Percentiles rank a stretch among this genome's conserved stretches.
phyloP scores from a whole-genome alignment of 1,140 invertebrate genomes.

The Ceratosolen fusciceps region DNA sequence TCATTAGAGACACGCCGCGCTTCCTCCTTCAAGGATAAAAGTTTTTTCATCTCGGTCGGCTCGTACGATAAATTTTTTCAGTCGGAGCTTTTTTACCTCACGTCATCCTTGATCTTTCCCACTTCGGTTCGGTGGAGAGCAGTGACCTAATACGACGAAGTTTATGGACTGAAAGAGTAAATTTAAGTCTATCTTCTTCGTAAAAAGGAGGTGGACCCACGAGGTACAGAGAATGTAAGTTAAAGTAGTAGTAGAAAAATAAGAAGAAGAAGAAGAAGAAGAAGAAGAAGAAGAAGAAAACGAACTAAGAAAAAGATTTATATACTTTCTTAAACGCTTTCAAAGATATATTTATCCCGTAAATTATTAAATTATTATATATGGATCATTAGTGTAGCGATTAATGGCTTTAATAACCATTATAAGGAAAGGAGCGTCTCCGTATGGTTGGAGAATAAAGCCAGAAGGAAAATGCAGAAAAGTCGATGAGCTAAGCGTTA shows the following conservation, averaged over 20 bases:
- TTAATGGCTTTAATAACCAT: no score
- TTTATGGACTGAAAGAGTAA: constrained; percentile 42
- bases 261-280: not conserved
- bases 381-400: no score
- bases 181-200: constrained; percentile 16
- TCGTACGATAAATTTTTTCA: constrained; percentile 36
- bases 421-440: no score
- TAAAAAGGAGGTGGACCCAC: not conserved
- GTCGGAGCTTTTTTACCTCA: constrained; percentile 2
- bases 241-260: not conserved
- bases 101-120: constrained; percentile 2
- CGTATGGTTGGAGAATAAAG: no score
- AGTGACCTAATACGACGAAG: constrained; percentile 43
- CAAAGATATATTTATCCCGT: no score
- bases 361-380: no score
- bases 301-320: not conserved
- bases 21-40: constrained; percentile 11
- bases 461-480: constrained; percentile 24
- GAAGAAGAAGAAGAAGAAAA: not conserved
- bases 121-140: not conserved
- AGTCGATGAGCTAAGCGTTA: constrained; percentile 20
- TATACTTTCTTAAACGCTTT: no score
- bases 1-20: constrained; percentile 6
- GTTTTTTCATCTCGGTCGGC: constrained; percentile 36
- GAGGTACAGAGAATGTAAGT: not conserved